Conservation (phyloP, 2,113 vertebrate genomes). For the Penelope pileata region DNA sequence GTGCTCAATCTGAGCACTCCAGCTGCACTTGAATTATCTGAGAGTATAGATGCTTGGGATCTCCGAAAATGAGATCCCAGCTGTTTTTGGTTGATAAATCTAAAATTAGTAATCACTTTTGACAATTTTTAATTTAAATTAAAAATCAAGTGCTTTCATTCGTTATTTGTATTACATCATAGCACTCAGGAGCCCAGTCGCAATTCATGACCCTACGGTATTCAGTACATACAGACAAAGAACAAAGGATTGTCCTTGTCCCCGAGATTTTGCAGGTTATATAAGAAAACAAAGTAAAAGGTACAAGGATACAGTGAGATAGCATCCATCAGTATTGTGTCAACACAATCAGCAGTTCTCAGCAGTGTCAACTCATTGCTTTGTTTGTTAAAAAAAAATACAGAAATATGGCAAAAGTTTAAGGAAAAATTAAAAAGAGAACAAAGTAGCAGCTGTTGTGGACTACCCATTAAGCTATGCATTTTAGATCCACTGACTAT, state of each 20-base stretch:
- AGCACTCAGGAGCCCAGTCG: background rate
- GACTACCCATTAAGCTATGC: background rate
- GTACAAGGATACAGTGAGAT: background rate
- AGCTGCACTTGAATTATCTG: constrained; percentile 53
- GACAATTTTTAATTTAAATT: constrained; percentile 56
- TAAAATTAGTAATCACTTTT: constrained; percentile 53
- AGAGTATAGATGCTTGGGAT: constrained; percentile 39
- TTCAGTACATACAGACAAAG: background rate
- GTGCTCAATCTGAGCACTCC: constrained; percentile 51
- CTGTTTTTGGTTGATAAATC: constrained; percentile 55
- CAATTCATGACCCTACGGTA: background rate
- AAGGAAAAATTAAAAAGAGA: background rate
- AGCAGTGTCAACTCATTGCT: background rate
- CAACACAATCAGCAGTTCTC: background rate
- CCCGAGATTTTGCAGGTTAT: background rate
- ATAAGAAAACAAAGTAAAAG: background rate
- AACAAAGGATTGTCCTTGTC: background rate
- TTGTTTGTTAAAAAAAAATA: background rate
- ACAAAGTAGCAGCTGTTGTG: background rate
- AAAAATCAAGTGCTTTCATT: constrained; percentile 60
- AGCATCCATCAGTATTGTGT: background rate
- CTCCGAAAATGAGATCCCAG: constrained; percentile 62
- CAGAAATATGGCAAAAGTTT: background rate
- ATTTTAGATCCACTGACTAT: background rate
- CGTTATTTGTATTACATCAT: constrained; percentile 49